Conservation (phyloP, 2,113 vertebrate genomes). For the Rhinolophus sinicus region DNA sequence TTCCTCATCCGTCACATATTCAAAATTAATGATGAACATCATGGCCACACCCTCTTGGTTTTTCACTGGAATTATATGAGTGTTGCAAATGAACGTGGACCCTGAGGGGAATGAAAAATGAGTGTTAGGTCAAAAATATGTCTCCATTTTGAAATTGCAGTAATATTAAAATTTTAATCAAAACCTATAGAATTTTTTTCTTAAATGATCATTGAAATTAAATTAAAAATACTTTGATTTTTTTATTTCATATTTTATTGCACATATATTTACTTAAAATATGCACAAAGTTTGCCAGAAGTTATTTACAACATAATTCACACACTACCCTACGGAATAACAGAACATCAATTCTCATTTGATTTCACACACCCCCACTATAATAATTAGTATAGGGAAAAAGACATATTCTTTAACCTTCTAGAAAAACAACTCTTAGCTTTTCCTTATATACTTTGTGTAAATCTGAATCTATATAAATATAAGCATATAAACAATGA, state of each 20-base stretch:
- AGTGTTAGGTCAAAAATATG: constrained; percentile 26
- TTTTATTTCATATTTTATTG: constrained; percentile 18
- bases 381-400: neutral
- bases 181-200: constrained; percentile 24
- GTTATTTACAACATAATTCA: neutral
- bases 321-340: neutral
- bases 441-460: neutral
- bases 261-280: neutral
- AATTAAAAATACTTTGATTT: neutral
- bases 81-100: constrained; percentile 96
- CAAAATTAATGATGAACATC: constrained; percentile 99
- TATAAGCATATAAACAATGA: neutral
- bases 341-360: constrained; percentile 59
- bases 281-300: neutral
- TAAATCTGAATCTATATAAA: neutral
- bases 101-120: constrained; percentile 84
- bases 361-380: neutral
- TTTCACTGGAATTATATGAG: constrained; percentile 97
- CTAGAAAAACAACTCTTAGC: neutral
- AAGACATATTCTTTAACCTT: neutral
- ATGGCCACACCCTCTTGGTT: constrained; percentile 98
- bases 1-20: constrained; percentile 92
- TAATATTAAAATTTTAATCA: constrained; percentile 43
- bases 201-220: neutral
- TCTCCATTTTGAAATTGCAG: neutral